Conservation (phyloP, 37 sponge, comb jelly and placozoan genomes). For the Bolinopsis microptera region DNA sequence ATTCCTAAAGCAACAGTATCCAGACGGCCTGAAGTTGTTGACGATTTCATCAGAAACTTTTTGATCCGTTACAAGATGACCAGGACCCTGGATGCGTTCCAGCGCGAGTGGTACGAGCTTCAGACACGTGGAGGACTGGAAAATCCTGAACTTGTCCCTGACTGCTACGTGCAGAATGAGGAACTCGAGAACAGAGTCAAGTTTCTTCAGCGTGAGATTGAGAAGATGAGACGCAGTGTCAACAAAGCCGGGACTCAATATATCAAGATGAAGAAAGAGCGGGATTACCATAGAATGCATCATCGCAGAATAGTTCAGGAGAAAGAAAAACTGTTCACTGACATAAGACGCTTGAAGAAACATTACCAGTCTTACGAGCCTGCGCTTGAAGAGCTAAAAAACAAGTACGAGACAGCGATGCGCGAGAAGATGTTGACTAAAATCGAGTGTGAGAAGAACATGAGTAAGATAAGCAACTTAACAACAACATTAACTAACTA, state of each 20-base stretch:
- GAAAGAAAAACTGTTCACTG: slow-evolving; percentile 77
- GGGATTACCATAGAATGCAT: slow-evolving; percentile 97
- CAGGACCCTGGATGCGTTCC: slow-evolving; percentile 79
- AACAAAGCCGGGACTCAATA: slow-evolving; percentile 66
- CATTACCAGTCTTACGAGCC: slow-evolving; percentile 80
- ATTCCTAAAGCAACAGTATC: not conserved
- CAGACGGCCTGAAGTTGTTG: slow-evolving; percentile 78
- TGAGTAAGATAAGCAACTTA: slow-evolving; percentile 48
- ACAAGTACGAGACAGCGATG: slow-evolving; percentile 75
- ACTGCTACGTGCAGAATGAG: slow-evolving; percentile 74
- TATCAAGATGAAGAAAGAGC: slow-evolving; percentile 86
- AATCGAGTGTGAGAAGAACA: slow-evolving; percentile 80
- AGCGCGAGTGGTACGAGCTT: slow-evolving; percentile 78
- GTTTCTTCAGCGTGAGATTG: slow-evolving; percentile 64
- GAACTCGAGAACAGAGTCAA: slow-evolving; percentile 70
- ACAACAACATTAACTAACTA: slow-evolving; percentile 36
- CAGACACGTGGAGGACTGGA: slow-evolving; percentile 12
- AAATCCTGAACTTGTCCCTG: slow-evolving; percentile 61
- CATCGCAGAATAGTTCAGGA: slow-evolving; percentile 88
- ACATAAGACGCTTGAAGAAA: slow-evolving; percentile 76
- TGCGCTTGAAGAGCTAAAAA: slow-evolving; percentile 70
- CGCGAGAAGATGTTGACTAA: slow-evolving; percentile 83
- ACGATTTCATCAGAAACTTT: slow-evolving; percentile 95
- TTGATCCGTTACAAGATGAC: slow-evolving; percentile 73
- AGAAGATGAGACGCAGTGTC: slow-evolving; percentile 70